Base-by-base conservation (phyloP, 2,113 vertebrate genomes). In the Trogon surrucura region DNA sequence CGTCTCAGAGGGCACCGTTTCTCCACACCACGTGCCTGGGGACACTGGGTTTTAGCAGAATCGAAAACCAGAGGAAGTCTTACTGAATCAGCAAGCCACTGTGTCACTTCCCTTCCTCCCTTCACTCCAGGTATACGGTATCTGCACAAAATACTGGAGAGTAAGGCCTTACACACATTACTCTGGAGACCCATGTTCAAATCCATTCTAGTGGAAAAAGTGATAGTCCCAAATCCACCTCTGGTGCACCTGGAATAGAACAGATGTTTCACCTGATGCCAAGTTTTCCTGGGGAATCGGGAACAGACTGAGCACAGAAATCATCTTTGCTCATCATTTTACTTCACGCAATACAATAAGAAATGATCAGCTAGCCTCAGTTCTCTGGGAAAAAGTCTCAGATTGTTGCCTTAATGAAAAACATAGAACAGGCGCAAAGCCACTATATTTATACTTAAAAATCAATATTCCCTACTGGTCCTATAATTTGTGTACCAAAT, bases 401-500 rank as follows among this genome's bases (percentile, higher is more conserved):
- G 3, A 81, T 21, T 92, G 92, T 91, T 79, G 80, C 61, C 69
- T 72, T 95, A 97, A 94, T 94, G 96, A 95, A 96, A 97, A 97
- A 95, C 85, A 95, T 50, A 89, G 86, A 91, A 85, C 45, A 88
- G 80, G 93, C 51, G 2, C 58, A 96, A 92, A 94, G 88, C 85
- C 83, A 93, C 95, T 75, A 72, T 0, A 84, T 73, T 79, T 93
- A 87, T 94, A 82, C 77, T 95, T 94, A 92, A 93, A 96, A 97
- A 94, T 96, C 95, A 97, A 95, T 97, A 93, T 41, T 94, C 65
- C 83, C 91, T 92, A 89, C 75, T 92, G 90, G 65, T 78, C 92
- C 78, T 81, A 89, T 75, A 96, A 94, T 96, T 94, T 94, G 88
- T 86, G 83, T 87, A 93, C 95, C 89, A 96, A 96, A 89, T 91